Evolutionary conservation across 1,140 invertebrate species (phyloP), one percentile per base, ranked within the genome.

Genomic region (Ctenoplectra terminalis): DNA sequence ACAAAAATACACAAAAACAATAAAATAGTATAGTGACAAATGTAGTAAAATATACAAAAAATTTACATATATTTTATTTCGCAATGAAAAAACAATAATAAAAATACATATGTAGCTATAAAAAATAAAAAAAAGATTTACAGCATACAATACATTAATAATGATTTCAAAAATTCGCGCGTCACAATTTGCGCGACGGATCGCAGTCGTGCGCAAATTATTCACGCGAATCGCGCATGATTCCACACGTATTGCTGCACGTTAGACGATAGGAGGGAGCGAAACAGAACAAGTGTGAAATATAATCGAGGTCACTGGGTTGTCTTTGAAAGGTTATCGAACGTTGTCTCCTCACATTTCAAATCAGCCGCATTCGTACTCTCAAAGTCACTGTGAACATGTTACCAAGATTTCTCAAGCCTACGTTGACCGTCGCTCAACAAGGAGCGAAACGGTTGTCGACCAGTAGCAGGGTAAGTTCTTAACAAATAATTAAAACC

Each of bases 371-470:
- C 40, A 43, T n/a, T 43, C 23, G 29, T 37, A 9, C 29, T n/a
- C n/a, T 11, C 26, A 11, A 52, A 37, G 34, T 26, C 60, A 7
- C 46, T 9, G 54, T 26, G 82, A 90, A 90, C 71, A 93, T 93
- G 93, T 63, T 93, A 81, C 91, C 90, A 66, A 89, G 92, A 75
- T 90, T 93, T 50, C 40, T 93, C 2, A 92, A 84, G 80, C 88
- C 90, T 23, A 88, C 88, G 2, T 63, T 92, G 60, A 75, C 73
- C 56, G 77, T 89, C 34, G 89, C 87, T 50, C 91, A 92, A 31
- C 90, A 90, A 71, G 90, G 92, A 74, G 90, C 88, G 0, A 93
- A 93, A 63, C 90, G 90, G 46, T 70, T 93, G 9, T 93, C 92
- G 1, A 93, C 92, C 23, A 92, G 88, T 34, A 64, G 90, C 11